Percentiles rank a stretch among this genome's conserved stretches.
Conservation (phyloP, 1,140 invertebrate genomes). For the Sitobion miscanthi region DNA sequence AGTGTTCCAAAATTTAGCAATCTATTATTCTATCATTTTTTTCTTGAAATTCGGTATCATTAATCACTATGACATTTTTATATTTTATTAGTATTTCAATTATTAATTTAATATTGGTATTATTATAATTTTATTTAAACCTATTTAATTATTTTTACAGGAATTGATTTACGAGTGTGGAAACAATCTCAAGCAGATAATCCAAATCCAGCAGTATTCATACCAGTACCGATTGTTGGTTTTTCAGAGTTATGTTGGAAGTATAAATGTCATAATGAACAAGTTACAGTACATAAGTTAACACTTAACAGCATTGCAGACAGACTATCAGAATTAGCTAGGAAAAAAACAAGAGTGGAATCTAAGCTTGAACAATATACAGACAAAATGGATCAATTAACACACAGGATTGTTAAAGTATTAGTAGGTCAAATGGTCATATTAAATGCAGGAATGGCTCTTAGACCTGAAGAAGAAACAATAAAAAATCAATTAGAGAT, state of each 20-base stretch:
- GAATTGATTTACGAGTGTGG: slow-evolving; percentile 81
- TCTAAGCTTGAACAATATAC: slow-evolving; percentile 78
- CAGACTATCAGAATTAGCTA: slow-evolving; percentile 77
- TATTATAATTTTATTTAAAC: neutral
- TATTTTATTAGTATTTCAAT: neutral
- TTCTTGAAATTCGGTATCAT: too few relatives aligned
- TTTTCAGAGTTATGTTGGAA: slow-evolving; percentile 84
- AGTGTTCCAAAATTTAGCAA: neutral
- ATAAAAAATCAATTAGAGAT: slow-evolving; percentile 83
- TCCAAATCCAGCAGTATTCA: slow-evolving; percentile 85
- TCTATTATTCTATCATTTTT: neutral
- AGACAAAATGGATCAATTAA: slow-evolving; percentile 75
- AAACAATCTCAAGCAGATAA: slow-evolving; percentile 92
- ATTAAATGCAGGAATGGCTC: slow-evolving; percentile 81
- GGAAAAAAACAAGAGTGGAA: slow-evolving; percentile 73
- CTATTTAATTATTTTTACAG: slow-evolving; percentile 62
- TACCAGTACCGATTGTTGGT: slow-evolving; percentile 92
- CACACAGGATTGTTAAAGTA: slow-evolving; percentile 79
- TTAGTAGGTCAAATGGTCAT: slow-evolving; percentile 86
- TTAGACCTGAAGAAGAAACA: slow-evolving; percentile 89
- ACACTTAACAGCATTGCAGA: slow-evolving; percentile 78
- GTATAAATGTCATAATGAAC: slow-evolving; percentile 81
- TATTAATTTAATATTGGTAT: neutral
- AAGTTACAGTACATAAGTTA: slow-evolving; percentile 78
- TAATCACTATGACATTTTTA: too few relatives aligned